Evolutionary conservation across 2,113 vertebrate species (phyloP).

Genomic region (Amia ocellicauda): DNA sequence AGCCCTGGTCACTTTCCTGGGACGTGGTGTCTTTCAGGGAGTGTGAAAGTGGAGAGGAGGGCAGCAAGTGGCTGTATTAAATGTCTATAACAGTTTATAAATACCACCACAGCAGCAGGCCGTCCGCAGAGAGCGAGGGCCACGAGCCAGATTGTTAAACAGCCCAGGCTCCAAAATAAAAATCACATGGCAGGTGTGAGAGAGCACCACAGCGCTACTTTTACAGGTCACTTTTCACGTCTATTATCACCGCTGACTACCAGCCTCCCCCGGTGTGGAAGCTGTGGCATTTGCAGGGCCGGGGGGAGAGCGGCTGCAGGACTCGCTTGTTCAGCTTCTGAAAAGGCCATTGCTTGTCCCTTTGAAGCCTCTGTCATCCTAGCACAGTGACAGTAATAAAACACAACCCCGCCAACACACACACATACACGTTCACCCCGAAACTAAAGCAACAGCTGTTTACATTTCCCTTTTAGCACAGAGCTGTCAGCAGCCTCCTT

Average conservation of each 20-base stretch:
- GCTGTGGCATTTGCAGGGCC: conserved; percentile 23
- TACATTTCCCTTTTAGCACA: conserved; percentile 52
- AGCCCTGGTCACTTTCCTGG: background rate
- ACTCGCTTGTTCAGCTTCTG: background rate
- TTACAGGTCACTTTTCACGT: conserved; percentile 40
- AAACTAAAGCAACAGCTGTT: conserved; percentile 48
- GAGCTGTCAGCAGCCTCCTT: conserved; percentile 42
- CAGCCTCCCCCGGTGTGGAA: conserved; percentile 21
- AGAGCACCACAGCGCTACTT: background rate
- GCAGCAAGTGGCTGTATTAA: conserved; percentile 29
- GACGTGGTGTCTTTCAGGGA: conserved; percentile 16
- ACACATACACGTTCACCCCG: conserved; percentile 30
- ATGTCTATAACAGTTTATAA: conserved; percentile 38
- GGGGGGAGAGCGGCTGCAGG: conserved; percentile 6
- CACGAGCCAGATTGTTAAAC: conserved; percentile 13
- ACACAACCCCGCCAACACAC: background rate
- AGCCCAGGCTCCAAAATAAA: conserved; percentile 19
- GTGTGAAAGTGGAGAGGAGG: conserved; percentile 19
- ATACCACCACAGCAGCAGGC: conserved; percentile 26
- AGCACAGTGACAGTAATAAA: conserved; percentile 8
- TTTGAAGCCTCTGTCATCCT: conserved; percentile 26
- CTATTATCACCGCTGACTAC: conserved; percentile 35
- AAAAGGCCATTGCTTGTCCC: conserved; percentile 32
- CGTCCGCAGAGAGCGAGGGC: background rate
- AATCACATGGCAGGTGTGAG: conserved; percentile 9